Conservation (phyloP, 2,888 invertebrate genomes). For the Phlogophora meticulosa region DNA sequence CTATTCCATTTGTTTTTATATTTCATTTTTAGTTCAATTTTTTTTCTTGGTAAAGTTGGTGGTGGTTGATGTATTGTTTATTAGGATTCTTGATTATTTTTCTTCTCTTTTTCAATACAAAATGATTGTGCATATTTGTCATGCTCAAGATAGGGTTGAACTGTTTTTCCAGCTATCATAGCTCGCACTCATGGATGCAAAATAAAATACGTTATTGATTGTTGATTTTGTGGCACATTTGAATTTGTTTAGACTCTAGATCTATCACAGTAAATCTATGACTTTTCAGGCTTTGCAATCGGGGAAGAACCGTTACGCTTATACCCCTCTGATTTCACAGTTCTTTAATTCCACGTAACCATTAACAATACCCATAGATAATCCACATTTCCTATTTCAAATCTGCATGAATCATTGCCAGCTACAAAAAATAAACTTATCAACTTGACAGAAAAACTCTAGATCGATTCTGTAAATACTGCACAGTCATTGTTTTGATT, state of each 20-base stretch:
- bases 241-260: too few species aligned
- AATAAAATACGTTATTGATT: too few species aligned
- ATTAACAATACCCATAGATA: constrained; percentile 38
- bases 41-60: neutral
- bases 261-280: too few species aligned
- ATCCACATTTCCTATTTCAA: constrained; percentile 35
- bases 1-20: neutral
- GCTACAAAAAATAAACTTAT: constrained; percentile 24
- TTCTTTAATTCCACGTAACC: constrained; percentile 3
- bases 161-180: too few species aligned
- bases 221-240: too few species aligned
- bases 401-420: constrained; percentile 25
- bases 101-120: too few species aligned
- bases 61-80: constrained; percentile 6
- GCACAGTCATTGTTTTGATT: constrained; percentile 56
- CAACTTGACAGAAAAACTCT: constrained; percentile 16
- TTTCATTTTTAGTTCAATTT: neutral
- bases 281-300: neutral
- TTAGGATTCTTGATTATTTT: neutral
- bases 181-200: too few species aligned
- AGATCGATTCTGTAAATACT: constrained; percentile 14
- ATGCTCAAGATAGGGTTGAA: too few species aligned
- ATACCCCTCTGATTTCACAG: constrained; percentile 40
- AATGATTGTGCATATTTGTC: too few species aligned
- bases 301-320: neutral